These are phyloP conservation scores for Pollachius pollachius DNA, from an alignment of 2,113 vertebrate species.

Conservation along the genomic window DNA sequence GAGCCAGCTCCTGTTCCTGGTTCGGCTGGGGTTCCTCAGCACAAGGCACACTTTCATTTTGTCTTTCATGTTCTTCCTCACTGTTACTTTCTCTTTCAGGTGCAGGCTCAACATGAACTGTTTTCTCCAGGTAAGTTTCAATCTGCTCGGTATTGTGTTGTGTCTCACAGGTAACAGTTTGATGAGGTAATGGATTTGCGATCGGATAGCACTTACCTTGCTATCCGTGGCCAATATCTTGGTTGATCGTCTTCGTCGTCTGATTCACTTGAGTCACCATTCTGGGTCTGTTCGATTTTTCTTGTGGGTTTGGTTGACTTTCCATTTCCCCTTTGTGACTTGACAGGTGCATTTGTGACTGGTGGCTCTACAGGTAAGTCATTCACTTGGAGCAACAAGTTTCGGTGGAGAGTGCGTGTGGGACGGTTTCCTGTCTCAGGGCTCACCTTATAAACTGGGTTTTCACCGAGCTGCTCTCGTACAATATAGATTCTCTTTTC, in stretches of 20 bases:
- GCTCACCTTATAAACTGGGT: background rate
- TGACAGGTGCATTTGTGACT: background rate
- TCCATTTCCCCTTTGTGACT: background rate
- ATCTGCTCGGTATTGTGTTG: too few relatives aligned
- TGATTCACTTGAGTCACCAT: background rate
- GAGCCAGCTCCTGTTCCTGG: too few relatives aligned
- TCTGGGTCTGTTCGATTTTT: background rate
- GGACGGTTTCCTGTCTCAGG: background rate
- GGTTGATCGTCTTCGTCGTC: background rate
- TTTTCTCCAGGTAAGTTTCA: too few relatives aligned
- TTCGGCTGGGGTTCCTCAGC: too few relatives aligned
- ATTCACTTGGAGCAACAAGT: background rate
- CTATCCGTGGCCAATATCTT: background rate
- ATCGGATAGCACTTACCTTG: too few relatives aligned
- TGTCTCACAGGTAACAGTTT: too few relatives aligned
- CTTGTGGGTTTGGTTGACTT: background rate
- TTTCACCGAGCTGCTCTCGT: background rate
- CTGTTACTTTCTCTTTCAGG: too few relatives aligned
- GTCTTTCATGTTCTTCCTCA: too few relatives aligned
- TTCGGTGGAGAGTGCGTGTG: background rate
- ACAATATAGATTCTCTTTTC: constrained; percentile 14
- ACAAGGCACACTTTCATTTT: too few relatives aligned
- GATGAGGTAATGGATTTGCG: too few relatives aligned
- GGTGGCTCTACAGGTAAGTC: background rate
- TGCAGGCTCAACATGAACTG: too few relatives aligned